Percentiles rank a stretch among this genome's conserved stretches.
Evolutionary conservation across 2,113 vertebrate genomes (phyloP).

Genomic region (Miniopterus natalensis): DNA sequence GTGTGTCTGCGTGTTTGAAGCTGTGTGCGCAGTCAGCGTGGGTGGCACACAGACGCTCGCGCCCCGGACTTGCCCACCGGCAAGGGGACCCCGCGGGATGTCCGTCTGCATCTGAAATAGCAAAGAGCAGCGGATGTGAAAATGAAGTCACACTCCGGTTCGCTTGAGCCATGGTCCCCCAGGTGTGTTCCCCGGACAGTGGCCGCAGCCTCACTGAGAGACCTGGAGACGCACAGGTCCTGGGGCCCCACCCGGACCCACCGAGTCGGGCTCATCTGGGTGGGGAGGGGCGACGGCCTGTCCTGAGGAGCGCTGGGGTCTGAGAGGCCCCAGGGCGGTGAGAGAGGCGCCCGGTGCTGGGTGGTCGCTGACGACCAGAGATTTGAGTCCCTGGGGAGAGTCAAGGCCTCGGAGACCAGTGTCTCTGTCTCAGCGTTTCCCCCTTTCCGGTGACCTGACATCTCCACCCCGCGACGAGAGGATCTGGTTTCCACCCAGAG

Average conservation of each 20-base stretch:
- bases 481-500: background rate
- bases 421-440: accelerated
- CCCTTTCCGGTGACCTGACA: accelerated
- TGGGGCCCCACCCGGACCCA: accelerated
- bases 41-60: accelerated
- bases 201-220: accelerated
- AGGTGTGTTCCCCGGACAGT: accelerated
- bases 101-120: accelerated
- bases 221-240: accelerated
- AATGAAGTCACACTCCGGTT: accelerated
- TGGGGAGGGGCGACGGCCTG: accelerated
- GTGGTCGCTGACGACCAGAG: accelerated
- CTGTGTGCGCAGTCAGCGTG: accelerated
- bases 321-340: accelerated
- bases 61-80: accelerated
- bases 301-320: accelerated
- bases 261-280: accelerated
- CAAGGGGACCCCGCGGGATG: accelerated
- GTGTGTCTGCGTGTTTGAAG: accelerated
- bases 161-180: accelerated
- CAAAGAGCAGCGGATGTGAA: background rate
- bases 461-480: accelerated
- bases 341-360: accelerated
- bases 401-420: accelerated
- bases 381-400: accelerated